Evolutionary conservation across 2,113 vertebrate genomes (phyloP).

Genomic region (Naja naja): DNA sequence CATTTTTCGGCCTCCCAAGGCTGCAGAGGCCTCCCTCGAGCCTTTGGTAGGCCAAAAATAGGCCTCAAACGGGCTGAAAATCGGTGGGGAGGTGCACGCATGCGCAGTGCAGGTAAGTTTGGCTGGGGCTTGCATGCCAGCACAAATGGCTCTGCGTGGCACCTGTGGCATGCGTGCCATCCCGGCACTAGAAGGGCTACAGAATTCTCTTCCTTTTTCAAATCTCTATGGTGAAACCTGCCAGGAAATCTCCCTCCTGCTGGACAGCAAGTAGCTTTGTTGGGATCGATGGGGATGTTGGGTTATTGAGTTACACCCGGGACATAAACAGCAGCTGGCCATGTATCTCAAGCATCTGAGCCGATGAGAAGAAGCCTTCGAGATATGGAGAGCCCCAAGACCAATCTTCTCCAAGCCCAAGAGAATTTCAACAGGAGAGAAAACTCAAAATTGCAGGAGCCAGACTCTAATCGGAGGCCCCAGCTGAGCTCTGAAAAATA

Average conservation of each 20-base stretch:
- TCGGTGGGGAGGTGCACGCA: too few relatives aligned
- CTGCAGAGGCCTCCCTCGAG: too few relatives aligned
- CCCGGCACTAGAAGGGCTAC: background rate
- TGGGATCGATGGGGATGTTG: background rate
- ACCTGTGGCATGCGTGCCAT: too few relatives aligned
- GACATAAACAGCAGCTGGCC: background rate
- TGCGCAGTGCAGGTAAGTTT: too few relatives aligned
- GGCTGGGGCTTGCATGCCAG: too few relatives aligned
- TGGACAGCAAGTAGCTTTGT: background rate
- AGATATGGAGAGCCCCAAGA: background rate
- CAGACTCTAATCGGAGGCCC: background rate
- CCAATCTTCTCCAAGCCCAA: background rate
- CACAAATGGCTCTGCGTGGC: too few relatives aligned
- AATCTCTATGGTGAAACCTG: background rate
- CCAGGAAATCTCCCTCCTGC: background rate
- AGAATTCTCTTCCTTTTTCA: background rate
- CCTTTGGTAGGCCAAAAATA: too few relatives aligned
- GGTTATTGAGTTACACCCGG: background rate
- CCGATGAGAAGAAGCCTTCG: too few relatives aligned
- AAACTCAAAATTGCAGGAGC: background rate
- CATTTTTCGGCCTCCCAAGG: too few relatives aligned
- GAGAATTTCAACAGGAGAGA: background rate
- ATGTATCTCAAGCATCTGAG: background rate
- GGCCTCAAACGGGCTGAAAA: too few relatives aligned
- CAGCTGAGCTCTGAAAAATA: background rate